phyloP scores from a whole-genome alignment of 2,888 invertebrate genomes.

The Ormyrus pomaceus region DNA sequence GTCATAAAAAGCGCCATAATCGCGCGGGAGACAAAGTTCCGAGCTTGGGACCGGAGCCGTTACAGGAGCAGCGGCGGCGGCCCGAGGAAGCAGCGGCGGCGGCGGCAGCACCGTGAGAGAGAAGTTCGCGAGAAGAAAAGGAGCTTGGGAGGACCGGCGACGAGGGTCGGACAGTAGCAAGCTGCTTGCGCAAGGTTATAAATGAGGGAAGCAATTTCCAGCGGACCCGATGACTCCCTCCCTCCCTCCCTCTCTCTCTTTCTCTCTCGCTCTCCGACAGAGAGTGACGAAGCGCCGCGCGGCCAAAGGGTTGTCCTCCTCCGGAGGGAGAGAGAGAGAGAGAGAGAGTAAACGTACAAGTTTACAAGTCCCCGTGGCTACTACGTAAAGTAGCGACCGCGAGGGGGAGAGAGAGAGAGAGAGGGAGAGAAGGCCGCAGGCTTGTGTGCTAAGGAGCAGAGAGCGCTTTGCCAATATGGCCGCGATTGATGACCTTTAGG shows the following conservation, averaged over 20 bases:
- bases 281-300: neutral
- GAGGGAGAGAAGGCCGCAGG: conserved; percentile 30
- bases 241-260: too few species aligned
- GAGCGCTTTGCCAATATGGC: conserved; percentile 36
- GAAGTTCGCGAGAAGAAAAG: conserved; percentile 17
- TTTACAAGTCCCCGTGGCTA: conserved; percentile 51
- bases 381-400: conserved; percentile 24
- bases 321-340: conserved; percentile 15
- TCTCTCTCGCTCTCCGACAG: neutral
- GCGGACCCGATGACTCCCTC: conserved; percentile 59
- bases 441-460: conserved; percentile 26
- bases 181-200: conserved; percentile 63
- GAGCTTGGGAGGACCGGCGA: conserved; percentile 44
- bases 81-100: too few species aligned
- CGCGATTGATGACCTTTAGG: conserved; percentile 48
- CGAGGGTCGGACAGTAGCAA: conserved; percentile 65
- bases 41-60: too few species aligned
- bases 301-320: conserved; percentile 32
- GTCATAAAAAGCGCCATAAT: neutral
- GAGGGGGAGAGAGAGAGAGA: conserved; percentile 17
- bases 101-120: neutral
- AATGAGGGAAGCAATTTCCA: conserved; percentile 72
- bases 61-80: too few species aligned
- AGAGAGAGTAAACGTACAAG: conserved; percentile 44
- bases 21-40: neutral